These are phyloP conservation scores for Elephantulus edwardii DNA, from an alignment of 2,113 vertebrate species.

Conservation along the genomic window DNA sequence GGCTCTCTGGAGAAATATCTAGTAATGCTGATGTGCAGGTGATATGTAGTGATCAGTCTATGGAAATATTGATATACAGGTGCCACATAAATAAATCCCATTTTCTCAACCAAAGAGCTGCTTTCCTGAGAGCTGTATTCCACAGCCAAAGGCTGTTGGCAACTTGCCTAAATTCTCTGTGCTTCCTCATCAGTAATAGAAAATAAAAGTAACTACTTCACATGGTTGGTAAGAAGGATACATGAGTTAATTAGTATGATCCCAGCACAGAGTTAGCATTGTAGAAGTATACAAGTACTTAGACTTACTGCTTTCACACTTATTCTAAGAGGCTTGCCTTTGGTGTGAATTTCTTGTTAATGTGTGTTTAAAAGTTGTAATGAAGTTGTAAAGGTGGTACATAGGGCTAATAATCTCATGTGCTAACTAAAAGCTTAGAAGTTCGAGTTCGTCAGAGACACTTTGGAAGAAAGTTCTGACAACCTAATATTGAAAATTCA, in stretches of 20 bases:
- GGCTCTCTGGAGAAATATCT: background rate
- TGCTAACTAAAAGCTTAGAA: background rate
- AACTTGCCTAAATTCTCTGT: background rate
- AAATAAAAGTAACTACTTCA: background rate
- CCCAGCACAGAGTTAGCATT: background rate
- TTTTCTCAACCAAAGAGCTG: slow-evolving; percentile 10
- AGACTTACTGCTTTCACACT: background rate
- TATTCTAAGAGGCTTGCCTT: background rate
- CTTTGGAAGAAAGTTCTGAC: background rate
- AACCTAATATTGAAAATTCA: background rate
- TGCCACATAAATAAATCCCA: background rate
- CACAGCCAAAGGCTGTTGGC: background rate
- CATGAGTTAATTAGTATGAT: background rate
- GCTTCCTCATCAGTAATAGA: background rate
- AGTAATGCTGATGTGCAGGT: background rate
- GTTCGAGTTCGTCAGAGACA: background rate
- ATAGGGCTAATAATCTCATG: background rate
- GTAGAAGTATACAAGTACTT: background rate
- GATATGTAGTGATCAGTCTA: background rate
- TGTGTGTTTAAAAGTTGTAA: slow-evolving; percentile 11
- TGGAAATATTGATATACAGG: background rate
- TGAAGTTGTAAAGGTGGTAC: background rate
- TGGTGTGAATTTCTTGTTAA: background rate
- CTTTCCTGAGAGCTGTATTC: background rate
- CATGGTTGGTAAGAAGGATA: background rate